Evolutionary conservation across 2,113 vertebrate genomes (phyloP).

Genomic region (Carettochelys insculpta): DNA sequence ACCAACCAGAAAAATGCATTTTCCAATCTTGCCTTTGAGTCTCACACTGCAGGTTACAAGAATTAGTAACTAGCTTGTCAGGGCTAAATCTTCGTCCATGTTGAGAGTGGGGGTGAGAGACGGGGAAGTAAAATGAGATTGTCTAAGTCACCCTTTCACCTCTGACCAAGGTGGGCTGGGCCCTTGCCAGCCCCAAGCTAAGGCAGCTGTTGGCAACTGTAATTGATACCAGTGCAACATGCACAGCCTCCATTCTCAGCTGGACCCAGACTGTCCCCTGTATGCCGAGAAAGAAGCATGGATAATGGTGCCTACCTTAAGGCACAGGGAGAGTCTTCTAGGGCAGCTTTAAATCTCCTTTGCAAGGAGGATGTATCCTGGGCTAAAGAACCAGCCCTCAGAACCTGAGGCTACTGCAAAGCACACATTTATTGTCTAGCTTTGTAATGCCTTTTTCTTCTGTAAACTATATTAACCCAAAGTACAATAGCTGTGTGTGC

Average conservation of each 20-base stretch:
- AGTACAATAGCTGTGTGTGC: neutral
- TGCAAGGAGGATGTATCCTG: neutral
- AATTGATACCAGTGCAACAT: neutral
- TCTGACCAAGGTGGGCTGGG: neutral
- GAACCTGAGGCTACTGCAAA: neutral
- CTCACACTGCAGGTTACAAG: neutral
- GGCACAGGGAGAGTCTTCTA: neutral
- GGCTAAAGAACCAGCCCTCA: neutral
- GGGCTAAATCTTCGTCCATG: neutral
- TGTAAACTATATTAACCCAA: neutral
- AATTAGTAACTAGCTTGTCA: neutral
- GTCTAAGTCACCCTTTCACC: neutral
- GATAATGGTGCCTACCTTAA: neutral
- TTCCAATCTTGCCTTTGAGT: neutral
- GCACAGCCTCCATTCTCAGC: neutral
- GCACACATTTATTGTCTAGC: neutral
- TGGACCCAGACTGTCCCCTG: neutral
- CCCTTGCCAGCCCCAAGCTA: neutral
- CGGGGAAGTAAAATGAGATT: too few species aligned
- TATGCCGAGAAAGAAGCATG: neutral
- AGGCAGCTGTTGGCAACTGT: neutral
- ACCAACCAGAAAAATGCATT: neutral
- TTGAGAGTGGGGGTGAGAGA: neutral
- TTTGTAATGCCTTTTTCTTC: neutral
- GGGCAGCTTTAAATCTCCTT: neutral